phyloP scores from a whole-genome alignment of 2,888 invertebrate genomes.

The Polyommatus icarus region DNA sequence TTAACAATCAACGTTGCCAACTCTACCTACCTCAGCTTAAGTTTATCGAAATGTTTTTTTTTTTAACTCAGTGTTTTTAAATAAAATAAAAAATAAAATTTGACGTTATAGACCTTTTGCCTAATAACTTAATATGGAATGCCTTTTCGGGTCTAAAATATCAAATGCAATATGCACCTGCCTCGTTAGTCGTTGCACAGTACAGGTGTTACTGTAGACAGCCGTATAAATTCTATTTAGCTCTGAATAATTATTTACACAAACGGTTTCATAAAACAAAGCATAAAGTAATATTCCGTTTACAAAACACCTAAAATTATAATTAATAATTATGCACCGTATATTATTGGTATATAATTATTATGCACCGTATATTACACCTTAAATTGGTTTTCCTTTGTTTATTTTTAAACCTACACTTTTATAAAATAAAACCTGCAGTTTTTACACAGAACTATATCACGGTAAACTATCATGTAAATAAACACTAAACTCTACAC shows the following conservation, averaged over 20 bases:
- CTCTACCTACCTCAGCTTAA: neutral
- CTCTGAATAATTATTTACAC: neutral
- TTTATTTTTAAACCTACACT: neutral
- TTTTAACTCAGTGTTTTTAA: too few relatives aligned
- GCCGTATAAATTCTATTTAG: slow-evolving; percentile 2
- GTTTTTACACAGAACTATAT: neutral
- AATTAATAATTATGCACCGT: too few relatives aligned
- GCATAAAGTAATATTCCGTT: neutral
- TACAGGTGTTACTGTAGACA: slow-evolving; percentile 1
- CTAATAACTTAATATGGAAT: neutral
- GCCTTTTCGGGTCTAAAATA: neutral
- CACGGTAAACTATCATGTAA: neutral
- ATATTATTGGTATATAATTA: too few relatives aligned
- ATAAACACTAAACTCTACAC: slow-evolving; percentile 4
- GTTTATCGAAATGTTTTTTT: too few relatives aligned
- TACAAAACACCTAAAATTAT: neutral
- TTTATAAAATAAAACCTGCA: neutral
- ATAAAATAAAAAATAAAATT: too few relatives aligned
- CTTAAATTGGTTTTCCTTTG: neutral
- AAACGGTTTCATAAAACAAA: neutral
- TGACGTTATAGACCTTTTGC: too few relatives aligned
- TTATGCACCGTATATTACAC: too few relatives aligned
- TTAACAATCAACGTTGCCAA: neutral
- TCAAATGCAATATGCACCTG: slow-evolving; percentile 24
- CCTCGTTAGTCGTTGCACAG: neutral